These are phyloP conservation scores for Crenichthys baileyi DNA, from an alignment of 2,797 vertebrate genomes.

Conservation along the genomic window DNA sequence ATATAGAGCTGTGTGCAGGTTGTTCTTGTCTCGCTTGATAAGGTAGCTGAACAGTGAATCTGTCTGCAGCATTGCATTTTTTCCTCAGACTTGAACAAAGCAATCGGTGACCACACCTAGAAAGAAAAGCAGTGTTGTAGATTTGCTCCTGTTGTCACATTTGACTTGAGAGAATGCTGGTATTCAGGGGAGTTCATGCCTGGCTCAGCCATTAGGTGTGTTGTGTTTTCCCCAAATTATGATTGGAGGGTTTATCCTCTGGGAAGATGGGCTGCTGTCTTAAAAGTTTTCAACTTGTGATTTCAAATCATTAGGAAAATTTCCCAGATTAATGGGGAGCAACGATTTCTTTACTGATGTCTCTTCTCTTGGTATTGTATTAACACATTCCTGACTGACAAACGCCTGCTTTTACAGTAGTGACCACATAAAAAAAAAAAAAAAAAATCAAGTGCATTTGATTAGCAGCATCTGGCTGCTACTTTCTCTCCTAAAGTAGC, in stretches of 20 bases:
- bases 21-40: slow-evolving; percentile 81
- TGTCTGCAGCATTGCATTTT: slow-evolving; percentile 56
- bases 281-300: background rate
- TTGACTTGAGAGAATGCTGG: background rate
- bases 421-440: background rate
- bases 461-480: background rate
- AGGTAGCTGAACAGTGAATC: slow-evolving; percentile 82
- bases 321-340: background rate
- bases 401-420: background rate
- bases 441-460: background rate
- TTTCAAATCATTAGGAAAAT: background rate
- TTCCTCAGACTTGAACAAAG: slow-evolving; percentile 65
- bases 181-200: background rate
- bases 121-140: background rate
- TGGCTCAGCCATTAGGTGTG: background rate
- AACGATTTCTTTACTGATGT: background rate
- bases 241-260: background rate
- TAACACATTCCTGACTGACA: too few species aligned
- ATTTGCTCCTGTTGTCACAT: background rate
- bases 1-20: slow-evolving; percentile 82
- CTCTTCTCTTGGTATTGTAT: background rate
- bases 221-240: background rate
- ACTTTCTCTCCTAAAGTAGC: background rate
- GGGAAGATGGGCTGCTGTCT: background rate
- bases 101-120: background rate